Conservation (phyloP, 2,113 vertebrate genomes). For the Dasyornis broadbenti region DNA sequence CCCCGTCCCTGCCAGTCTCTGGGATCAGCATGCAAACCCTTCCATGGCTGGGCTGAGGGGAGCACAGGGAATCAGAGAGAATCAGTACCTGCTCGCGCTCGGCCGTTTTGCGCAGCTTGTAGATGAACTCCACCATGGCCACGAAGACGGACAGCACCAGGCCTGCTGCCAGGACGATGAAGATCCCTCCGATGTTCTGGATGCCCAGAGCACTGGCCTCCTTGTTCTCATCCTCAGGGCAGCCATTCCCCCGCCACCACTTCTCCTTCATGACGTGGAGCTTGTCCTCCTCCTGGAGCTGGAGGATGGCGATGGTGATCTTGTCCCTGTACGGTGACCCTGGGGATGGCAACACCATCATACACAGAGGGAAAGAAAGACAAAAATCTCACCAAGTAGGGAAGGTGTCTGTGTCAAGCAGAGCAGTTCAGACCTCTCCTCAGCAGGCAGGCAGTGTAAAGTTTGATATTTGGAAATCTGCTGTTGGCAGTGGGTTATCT, state of each 20-base stretch:
- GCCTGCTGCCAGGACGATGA: constrained; percentile 94
- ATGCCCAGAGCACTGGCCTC: constrained; percentile 93
- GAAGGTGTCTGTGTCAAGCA: accelerated
- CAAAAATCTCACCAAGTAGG: neutral
- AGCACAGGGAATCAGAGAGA: neutral
- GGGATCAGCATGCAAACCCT: neutral
- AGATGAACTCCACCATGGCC: constrained; percentile 95
- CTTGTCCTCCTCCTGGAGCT: constrained; percentile 94
- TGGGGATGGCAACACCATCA: neutral
- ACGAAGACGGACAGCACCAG: constrained; percentile 93
- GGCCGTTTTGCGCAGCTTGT: constrained; percentile 91
- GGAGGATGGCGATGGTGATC: constrained; percentile 95
- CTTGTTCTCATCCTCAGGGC: constrained; percentile 88
- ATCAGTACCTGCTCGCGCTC: constrained; percentile 89
- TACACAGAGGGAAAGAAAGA: neutral
- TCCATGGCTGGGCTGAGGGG: accelerated
- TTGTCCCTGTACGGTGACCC: constrained; percentile 97
- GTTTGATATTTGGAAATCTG: neutral
- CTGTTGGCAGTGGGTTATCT: neutral
- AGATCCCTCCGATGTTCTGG: constrained; percentile 96
- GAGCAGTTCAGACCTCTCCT: neutral
- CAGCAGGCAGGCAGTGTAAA: accelerated
- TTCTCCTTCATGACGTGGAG: constrained; percentile 95
- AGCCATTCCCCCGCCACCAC: constrained; percentile 94
- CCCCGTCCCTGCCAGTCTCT: neutral